phyloP scores from a whole-genome alignment of 2,797 vertebrate species.

The Onychomys arenicola region DNA sequence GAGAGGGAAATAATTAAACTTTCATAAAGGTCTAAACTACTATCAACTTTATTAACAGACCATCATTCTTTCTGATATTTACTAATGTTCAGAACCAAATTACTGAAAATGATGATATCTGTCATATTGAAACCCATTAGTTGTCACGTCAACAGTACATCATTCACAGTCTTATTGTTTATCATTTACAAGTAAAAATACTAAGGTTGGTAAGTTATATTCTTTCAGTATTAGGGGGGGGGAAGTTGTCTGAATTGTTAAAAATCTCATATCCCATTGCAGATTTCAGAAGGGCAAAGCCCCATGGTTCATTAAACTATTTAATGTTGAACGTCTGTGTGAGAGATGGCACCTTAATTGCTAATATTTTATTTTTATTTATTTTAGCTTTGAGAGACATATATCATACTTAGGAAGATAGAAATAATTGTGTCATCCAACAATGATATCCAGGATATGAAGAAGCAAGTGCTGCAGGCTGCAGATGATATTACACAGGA shows the following conservation, averaged over 20 bases:
- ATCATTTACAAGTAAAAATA: not conserved
- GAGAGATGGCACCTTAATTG: not conserved
- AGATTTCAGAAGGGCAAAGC: not conserved
- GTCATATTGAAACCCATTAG: not conserved
- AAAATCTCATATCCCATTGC: not conserved
- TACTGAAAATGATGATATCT: not conserved
- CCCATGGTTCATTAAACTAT: not conserved
- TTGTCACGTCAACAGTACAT: not conserved
- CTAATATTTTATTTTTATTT: not conserved
- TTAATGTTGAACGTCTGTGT: not conserved
- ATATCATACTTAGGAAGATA: not conserved
- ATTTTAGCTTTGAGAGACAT: not conserved
- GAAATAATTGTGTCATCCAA: not conserved
- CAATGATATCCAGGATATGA: not conserved
- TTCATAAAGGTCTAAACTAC: not conserved
- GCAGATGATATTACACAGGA: not conserved
- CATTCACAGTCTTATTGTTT: not conserved
- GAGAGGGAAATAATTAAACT: too few species aligned
- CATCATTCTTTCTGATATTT: not conserved
- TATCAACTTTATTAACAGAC: not conserved
- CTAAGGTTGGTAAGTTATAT: not conserved
- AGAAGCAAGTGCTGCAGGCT: not conserved
- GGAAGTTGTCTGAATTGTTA: not conserved
- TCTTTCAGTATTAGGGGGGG: not conserved
- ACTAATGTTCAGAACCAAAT: not conserved